phyloP scores from a whole-genome alignment of 2,113 vertebrate species.

The Herpetotheres cachinnans region DNA sequence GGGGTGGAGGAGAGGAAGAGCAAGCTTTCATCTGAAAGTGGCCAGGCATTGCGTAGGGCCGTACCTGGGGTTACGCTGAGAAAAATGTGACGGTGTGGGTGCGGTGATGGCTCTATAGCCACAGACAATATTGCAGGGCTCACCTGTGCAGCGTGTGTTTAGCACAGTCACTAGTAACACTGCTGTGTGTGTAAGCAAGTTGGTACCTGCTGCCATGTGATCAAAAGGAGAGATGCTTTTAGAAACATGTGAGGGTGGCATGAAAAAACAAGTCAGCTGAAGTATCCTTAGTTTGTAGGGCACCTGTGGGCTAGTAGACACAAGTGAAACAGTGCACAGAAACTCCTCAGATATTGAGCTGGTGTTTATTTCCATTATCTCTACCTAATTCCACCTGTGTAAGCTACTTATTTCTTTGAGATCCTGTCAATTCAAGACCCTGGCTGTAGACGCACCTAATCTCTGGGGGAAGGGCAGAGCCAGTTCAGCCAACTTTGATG shows the following conservation, averaged over 20 bases:
- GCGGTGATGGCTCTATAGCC: neutral
- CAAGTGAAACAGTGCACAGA: neutral
- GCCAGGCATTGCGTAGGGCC: neutral
- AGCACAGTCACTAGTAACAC: neutral
- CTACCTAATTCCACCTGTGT: neutral
- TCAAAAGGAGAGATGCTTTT: constrained; percentile 21
- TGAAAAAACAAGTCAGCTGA: constrained; percentile 15
- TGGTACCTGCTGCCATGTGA: constrained; percentile 34
- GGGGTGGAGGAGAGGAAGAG: neutral
- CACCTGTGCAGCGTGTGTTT: neutral
- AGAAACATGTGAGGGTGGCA: constrained; percentile 1
- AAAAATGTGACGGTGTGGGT: neutral
- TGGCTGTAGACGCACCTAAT: neutral
- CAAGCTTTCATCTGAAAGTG: neutral
- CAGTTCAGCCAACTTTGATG: neutral
- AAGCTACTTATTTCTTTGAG: neutral
- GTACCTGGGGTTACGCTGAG: neutral
- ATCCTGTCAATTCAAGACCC: neutral
- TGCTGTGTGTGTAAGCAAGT: neutral
- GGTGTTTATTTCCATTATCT: neutral
- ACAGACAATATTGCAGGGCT: neutral
- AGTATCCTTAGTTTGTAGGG: neutral
- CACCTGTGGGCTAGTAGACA: neutral
- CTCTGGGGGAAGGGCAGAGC: neutral
- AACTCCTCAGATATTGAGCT: neutral